Evolutionary conservation across 2,888 invertebrate genomes (phyloP), one percentile per base, ranked within the genome.

Genomic region (Amblyjoppa proteus): DNA sequence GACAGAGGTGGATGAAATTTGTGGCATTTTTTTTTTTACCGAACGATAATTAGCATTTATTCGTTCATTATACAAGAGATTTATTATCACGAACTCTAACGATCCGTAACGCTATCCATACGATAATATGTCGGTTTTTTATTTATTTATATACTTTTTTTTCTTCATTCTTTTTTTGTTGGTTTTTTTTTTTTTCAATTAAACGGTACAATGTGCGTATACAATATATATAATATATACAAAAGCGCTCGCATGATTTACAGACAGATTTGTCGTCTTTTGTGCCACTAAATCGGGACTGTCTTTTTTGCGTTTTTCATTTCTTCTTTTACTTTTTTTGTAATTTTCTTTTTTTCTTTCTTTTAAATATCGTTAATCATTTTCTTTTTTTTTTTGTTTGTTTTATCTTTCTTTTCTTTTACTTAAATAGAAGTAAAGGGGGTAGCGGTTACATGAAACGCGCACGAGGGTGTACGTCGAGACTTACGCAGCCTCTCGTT

Each of bases 171-270:
- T 49, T 61, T 64, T 38, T 78, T 66, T 74, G 53, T 81, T 53
- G 45, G 45, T 77, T 77, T 53, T 75, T 71, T 58, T 78, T 70
- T 76, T 75, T 85, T 78, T 76, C 73, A 81, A 81, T 83, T 38
- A 38, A 79, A 92, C 90, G 89, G 88, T 91, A 92, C 90, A 91
- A 92, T 92, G 92, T 93, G 92, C 91, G 92, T 92, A 92, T 92
- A 93, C 91, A 93, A 92, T 93, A 92, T 92, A 91, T 90, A 91
- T 92, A 93, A 91, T 93, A 92, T 92, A 91, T 90, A 91, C 92
- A 93, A 93, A 93, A 92, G 92, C 92, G 90, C 87, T 90, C 91
- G 90, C 90, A 90, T 88, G 90, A 90, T 90, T 91, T 88, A 88
- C 89, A 92, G 88, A 91, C 89, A 86, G 88, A 90, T 90, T 89